phyloP scores from a whole-genome alignment of 2,888 invertebrate genomes.

The Octodonta nipae region DNA sequence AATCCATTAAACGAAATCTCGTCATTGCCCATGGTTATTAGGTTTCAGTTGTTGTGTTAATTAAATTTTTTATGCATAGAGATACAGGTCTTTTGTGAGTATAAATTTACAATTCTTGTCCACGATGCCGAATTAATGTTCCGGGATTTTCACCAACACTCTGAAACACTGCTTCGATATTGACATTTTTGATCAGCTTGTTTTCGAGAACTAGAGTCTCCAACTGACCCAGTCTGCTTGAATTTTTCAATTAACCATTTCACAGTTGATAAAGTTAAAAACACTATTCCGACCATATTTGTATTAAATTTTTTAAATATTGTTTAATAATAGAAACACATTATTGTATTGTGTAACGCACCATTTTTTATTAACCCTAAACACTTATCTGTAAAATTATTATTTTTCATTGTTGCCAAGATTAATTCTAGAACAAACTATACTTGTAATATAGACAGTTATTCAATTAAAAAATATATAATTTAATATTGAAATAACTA shows the following conservation, averaged over 20 bases:
- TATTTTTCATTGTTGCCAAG: no score
- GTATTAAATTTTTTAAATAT: neutral
- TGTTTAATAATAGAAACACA: no score
- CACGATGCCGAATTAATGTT: conserved; percentile 8
- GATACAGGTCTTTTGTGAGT: conserved; percentile 7
- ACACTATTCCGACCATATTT: conserved; percentile 3
- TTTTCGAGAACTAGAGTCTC: no score
- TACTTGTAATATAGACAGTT: no score
- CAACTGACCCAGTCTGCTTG: conserved; percentile 4
- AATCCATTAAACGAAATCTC: no score
- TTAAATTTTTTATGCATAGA: conserved; percentile 2
- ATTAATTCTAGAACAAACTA: no score
- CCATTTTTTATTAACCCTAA: no score
- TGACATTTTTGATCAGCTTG: neutral
- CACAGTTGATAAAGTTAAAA: conserved; percentile 2
- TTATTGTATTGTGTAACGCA: no score
- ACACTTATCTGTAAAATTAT: no score
- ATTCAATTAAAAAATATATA: no score
- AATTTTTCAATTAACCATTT: conserved; percentile 3
- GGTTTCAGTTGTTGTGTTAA: neutral
- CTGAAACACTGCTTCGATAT: no score
- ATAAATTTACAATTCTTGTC: conserved; percentile 9
- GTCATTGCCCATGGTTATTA: conserved; percentile 1
- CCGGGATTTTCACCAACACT: conserved; percentile 3
- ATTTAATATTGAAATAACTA: no score